These are phyloP conservation scores for human DNA, from an alignment of 2,113 vertebrate genomes.

Conservation along the genomic window DNA sequence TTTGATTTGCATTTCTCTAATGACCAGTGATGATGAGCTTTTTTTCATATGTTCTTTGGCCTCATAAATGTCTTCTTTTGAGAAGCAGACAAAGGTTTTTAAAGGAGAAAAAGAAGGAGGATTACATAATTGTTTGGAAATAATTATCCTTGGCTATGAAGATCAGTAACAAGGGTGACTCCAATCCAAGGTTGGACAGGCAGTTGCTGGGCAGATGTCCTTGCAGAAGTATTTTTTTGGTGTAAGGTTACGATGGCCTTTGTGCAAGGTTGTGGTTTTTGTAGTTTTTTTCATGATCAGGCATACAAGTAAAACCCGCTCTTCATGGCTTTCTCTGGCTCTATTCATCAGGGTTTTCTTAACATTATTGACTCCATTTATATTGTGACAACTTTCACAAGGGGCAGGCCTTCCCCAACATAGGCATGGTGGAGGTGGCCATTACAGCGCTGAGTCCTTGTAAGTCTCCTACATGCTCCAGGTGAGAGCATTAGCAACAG, in stretches of 20 bases:
- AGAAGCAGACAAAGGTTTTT: neutral
- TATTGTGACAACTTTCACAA: neutral
- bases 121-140: neutral
- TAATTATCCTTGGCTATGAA: neutral
- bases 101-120: neutral
- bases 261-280: neutral
- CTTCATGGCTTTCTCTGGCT: neutral
- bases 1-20: too few species aligned
- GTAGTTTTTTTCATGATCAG: neutral
- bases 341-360: neutral
- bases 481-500: neutral
- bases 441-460: neutral
- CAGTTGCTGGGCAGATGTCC: neutral
- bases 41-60: too few species aligned
- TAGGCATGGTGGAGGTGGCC: too few species aligned
- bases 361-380: neutral
- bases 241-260: neutral
- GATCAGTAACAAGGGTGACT: neutral
- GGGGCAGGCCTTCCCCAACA: neutral
- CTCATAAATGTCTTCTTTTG: too few species aligned
- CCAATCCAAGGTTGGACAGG: neutral
- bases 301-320: neutral
- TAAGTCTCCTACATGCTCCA: neutral
- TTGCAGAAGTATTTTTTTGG: neutral
- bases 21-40: too few species aligned